Base-by-base conservation (phyloP, 92 coral and sea anemone species). In the Epizoanthus rinbou region DNA sequence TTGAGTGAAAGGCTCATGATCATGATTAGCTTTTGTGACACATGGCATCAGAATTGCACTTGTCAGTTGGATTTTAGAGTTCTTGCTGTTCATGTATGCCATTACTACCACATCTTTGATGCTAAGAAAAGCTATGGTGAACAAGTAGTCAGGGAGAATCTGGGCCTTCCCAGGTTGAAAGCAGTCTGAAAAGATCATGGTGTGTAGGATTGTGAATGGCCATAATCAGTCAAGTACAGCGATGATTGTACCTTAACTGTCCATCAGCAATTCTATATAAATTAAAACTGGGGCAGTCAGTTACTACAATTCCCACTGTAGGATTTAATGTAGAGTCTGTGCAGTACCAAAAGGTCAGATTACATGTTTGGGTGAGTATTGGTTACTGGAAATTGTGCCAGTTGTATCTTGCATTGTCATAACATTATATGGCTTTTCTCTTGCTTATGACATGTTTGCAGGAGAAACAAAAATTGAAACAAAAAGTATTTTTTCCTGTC, bases 321-420 rank as follows among this genome's bases (percentile, higher is more conserved):
- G 98, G 98, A 71, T 95, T 95, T 85, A 95, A 95, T 88, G 98
- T 95, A 86, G 98, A 95, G 88, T 93, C 98, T 5, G 98, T 95
- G 59, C 90, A 95, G 2, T 95, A 84, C 87, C 87, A 88, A 80
- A 95, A 95, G 79, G 95, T 87, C 45, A 91, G 91, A 75, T 95
- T 95, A 85, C 94, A 95, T 90, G 98, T 95, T 9, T 95, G 98
- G 98, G 98, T 95, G 87, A 88, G 98, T 90, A 84, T 60, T 57
- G 16, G 24, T 21, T 28, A 33, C 47, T 54, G 23, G 5, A 56
- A 13, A 62, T 18, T 41, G 18, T 24, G 14, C 11, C 33, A 23
- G 28, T 15, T 50, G 9, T 45, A 52, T 11, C 16, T 56, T 14
- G 43, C 50, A 9, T 31, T 52, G 21, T 73, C 6, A 47, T 11